Conservation (phyloP, 1,140 invertebrate genomes). For the Aricia agestis region DNA sequence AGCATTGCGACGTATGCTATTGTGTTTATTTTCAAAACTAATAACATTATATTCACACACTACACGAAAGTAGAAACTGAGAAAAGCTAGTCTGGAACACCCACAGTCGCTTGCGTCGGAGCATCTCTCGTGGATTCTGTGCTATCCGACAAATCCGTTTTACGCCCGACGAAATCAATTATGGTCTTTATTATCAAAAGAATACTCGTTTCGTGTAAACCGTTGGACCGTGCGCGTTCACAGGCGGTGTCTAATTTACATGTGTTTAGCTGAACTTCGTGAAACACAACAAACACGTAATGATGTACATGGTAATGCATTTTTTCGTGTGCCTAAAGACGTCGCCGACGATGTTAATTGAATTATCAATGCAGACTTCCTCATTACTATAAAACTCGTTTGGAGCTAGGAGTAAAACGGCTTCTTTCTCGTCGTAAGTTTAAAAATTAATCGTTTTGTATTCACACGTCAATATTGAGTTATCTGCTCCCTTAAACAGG, state of each 20-base stretch:
- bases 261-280: constrained; percentile 68
- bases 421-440: constrained; percentile 15
- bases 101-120: constrained; percentile 59
- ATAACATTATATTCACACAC: neutral
- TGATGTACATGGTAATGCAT: constrained; percentile 64
- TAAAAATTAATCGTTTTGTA: constrained; percentile 46
- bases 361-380: constrained; percentile 68
- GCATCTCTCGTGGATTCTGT: constrained; percentile 61
- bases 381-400: constrained; percentile 48
- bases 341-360: constrained; percentile 60
- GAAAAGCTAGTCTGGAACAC: constrained; percentile 57
- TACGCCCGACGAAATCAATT: constrained; percentile 38
- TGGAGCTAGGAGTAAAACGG: constrained; percentile 2
- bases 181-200: constrained; percentile 38
- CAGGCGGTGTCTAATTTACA: constrained; percentile 63
- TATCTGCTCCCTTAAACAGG: constrained; percentile 49
- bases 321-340: constrained; percentile 64
- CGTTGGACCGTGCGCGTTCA: constrained; percentile 26
- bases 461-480: constrained; percentile 50
- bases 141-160: constrained; percentile 39
- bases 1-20: neutral
- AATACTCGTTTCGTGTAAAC: constrained; percentile 35
- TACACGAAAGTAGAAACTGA: neutral
- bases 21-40: neutral
- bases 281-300: constrained; percentile 66